A percentile compares a stretch with the other conserved stretches of the same genome.
These are phyloP conservation scores for Cephus spinipes DNA, from an alignment of 2,888 invertebrate genomes.

Conservation along the genomic window DNA sequence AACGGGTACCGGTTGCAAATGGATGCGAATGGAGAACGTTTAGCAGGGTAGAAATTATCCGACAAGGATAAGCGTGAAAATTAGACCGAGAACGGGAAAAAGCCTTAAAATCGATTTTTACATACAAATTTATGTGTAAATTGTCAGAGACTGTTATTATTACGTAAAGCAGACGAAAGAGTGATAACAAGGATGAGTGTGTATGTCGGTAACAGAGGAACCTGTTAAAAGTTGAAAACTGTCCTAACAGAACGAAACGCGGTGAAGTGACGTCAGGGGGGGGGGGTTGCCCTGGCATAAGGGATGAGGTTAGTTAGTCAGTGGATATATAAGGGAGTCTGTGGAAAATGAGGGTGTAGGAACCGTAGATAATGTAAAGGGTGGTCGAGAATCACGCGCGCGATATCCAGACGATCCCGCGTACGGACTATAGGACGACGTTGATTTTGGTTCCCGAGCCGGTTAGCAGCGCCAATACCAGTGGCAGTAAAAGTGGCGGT, in stretches of 20 bases:
- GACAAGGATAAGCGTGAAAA: background rate
- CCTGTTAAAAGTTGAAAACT: constrained; percentile 59
- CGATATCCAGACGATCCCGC: background rate
- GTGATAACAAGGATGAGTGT: background rate
- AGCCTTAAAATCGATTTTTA: too few species aligned
- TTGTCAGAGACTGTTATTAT: background rate
- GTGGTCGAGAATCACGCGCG: constrained; percentile 10
- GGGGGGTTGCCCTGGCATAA: constrained; percentile 14
- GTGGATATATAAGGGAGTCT: constrained; percentile 3
- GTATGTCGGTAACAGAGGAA: constrained; percentile 26
- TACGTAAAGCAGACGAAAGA: background rate
- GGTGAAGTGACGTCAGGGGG: constrained; percentile 35
- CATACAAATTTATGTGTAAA: background rate
- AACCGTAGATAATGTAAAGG: constrained; percentile 12
- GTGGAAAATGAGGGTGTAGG: constrained; percentile 5
- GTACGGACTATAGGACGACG: background rate
- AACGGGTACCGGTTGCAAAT: background rate
- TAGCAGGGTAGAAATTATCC: background rate
- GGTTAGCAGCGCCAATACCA: too few species aligned
- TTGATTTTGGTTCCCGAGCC: background rate
- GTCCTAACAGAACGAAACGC: constrained; percentile 43
- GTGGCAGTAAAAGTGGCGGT: background rate
- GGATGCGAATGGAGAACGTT: background rate
- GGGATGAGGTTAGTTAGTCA: background rate
- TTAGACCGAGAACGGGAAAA: too few species aligned